Conservation (phyloP, 2,113 vertebrate species). For the Oceanodroma tethys region DNA sequence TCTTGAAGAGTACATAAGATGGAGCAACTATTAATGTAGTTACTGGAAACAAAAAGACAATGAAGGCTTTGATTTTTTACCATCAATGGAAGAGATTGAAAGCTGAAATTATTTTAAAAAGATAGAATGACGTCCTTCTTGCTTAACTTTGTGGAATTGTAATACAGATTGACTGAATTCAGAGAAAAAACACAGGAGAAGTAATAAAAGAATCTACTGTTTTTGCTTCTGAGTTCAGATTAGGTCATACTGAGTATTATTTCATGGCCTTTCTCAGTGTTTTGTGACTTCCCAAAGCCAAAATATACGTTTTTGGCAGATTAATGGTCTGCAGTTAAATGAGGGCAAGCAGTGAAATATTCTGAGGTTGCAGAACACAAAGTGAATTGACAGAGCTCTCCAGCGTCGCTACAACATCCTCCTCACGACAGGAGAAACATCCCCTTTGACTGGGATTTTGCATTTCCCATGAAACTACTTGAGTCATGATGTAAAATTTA, state of each 20-base stretch:
- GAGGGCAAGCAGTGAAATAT: background rate
- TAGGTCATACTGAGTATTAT: slow-evolving; percentile 5
- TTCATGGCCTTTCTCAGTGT: background rate
- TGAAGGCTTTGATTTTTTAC: background rate
- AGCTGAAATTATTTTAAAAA: background rate
- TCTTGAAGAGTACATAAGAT: background rate
- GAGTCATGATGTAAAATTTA: background rate
- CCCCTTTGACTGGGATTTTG: background rate
- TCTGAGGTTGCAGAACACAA: background rate
- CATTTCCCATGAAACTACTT: background rate
- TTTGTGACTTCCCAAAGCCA: background rate
- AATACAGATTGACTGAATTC: background rate
- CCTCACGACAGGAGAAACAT: background rate
- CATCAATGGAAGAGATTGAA: background rate
- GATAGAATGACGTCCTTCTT: background rate
- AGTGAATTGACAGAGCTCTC: background rate
- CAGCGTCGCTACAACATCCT: background rate
- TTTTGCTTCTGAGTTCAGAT: slow-evolving; percentile 14
- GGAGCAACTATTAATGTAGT: background rate
- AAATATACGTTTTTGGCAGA: background rate
- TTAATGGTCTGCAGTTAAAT: background rate
- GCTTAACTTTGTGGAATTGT: background rate
- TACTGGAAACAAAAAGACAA: background rate
- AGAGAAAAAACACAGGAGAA: background rate
- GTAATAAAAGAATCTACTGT: background rate